Percentiles rank a stretch among this genome's conserved stretches.
These are phyloP conservation scores for Argyresthia goedartella DNA, from an alignment of 2,888 invertebrate species.

Conservation along the genomic window DNA sequence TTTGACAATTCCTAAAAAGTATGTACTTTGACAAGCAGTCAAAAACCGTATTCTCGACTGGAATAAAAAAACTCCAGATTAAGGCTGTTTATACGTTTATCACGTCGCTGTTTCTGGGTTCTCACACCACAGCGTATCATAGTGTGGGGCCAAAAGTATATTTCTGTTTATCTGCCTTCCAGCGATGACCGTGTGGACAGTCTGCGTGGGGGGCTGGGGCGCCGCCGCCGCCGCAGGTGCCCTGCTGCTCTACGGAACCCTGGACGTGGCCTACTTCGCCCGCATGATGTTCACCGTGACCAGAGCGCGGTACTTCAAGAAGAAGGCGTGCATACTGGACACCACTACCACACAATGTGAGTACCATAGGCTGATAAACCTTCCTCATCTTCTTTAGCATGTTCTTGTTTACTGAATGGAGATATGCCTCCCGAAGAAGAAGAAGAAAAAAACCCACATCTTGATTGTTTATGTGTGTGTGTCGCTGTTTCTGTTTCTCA, in stretches of 20 bases:
- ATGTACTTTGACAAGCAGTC: too few relatives aligned
- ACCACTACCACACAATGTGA: conserved; percentile 76
- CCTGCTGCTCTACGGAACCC: conserved; percentile 69
- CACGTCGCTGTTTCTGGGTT: too few relatives aligned
- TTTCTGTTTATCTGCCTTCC: background rate
- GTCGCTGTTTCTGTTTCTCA: too few relatives aligned
- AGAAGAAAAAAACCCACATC: too few relatives aligned
- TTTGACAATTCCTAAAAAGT: too few relatives aligned
- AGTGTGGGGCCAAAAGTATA: background rate
- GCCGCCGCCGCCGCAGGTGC: conserved; percentile 52
- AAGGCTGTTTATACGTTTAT: too few relatives aligned
- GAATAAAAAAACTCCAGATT: too few relatives aligned
- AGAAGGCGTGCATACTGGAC: conserved; percentile 76
- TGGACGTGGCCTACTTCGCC: conserved; percentile 80
- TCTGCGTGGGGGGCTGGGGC: conserved; percentile 56
- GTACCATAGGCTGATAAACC: too few relatives aligned
- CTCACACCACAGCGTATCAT: background rate
- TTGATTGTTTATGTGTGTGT: too few relatives aligned
- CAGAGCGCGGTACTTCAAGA: conserved; percentile 75
- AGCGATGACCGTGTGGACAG: conserved; percentile 38
- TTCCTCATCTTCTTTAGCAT: background rate
- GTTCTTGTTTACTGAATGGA: background rate
- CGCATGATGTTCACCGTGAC: conserved; percentile 76
- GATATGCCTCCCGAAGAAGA: too few relatives aligned
- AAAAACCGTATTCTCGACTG: too few relatives aligned